phyloP scores from a whole-genome alignment of 2,797 vertebrate genomes.

The Octomys mimax region DNA sequence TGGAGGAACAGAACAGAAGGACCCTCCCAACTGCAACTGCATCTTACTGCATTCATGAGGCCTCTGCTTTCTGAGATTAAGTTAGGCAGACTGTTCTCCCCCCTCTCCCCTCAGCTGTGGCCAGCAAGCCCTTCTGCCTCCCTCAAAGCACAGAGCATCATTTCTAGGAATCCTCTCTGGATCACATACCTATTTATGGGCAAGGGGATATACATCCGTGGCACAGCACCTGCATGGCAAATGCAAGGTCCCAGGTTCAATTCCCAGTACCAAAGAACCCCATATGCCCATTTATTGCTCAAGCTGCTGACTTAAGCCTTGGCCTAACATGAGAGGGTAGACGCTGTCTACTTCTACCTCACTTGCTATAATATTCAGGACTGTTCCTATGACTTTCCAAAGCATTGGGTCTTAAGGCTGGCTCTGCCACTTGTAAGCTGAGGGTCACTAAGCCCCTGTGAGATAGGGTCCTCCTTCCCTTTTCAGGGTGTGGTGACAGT shows the following conservation, averaged over 20 bases:
- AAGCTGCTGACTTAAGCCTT: not conserved
- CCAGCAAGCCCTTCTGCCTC: not conserved
- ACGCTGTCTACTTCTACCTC: not conserved
- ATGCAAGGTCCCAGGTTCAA: too few species aligned
- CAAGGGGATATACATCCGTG: too few species aligned
- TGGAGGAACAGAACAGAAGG: not conserved
- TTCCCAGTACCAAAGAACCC: too few species aligned
- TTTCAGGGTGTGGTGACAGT: not conserved
- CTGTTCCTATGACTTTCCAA: not conserved
- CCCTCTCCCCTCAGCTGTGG: not conserved
- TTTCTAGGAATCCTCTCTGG: not conserved
- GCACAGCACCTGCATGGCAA: too few species aligned
- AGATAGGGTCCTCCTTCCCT: not conserved
- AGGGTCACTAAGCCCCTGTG: not conserved
- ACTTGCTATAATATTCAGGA: not conserved
- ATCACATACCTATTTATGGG: not conserved
- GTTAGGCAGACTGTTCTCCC: not conserved
- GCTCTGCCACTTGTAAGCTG: not conserved
- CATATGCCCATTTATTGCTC: not conserved
- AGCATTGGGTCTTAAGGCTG: not conserved
- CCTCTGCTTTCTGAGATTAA: not conserved
- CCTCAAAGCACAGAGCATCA: not conserved
- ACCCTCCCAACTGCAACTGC: not conserved
- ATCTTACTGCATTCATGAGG: not conserved
- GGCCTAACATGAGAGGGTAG: not conserved